Percentiles rank a stretch among this genome's conserved stretches.
Evolutionary conservation across 2,797 vertebrate species (phyloP).

Genomic region (Syngnathus acus): DNA sequence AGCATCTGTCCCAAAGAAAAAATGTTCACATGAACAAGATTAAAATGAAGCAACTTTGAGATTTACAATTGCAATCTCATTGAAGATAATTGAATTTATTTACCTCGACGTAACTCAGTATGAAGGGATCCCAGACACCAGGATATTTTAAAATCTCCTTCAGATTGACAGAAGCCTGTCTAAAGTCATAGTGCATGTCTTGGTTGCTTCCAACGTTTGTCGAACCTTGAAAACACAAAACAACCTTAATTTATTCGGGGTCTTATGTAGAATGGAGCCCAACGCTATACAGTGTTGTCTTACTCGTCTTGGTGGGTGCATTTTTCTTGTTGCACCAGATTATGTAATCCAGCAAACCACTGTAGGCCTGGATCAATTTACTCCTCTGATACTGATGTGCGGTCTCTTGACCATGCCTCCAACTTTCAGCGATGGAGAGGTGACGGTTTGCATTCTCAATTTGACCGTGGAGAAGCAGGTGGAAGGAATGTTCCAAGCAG

Average conservation of each 20-base stretch:
- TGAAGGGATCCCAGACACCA: conserved; percentile 89
- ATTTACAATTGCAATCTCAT: neutral
- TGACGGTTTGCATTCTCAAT: conserved; percentile 75
- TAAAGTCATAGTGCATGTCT: conserved; percentile 73
- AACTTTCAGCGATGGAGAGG: conserved; percentile 75
- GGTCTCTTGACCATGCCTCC: conserved; percentile 76
- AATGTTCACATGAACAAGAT: neutral
- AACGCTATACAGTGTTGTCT: conserved; percentile 27
- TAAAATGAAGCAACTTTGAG: neutral
- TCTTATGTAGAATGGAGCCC: too few species aligned
- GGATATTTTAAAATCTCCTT: conserved; percentile 74
- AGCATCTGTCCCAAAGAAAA: conserved; percentile 71
- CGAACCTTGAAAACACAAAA: conserved; percentile 40
- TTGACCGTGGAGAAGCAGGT: conserved; percentile 75
- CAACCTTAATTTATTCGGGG: neutral
- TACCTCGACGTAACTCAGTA: conserved; percentile 82
- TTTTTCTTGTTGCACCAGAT: conserved; percentile 77
- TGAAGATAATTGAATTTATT: conserved; percentile 26
- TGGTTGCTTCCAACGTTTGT: conserved; percentile 37
- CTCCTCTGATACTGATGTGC: conserved; percentile 57
- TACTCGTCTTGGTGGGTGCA: conserved; percentile 56
- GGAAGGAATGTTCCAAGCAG: conserved; percentile 81
- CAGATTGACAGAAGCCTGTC: conserved; percentile 76
- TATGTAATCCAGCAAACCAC: conserved; percentile 78
- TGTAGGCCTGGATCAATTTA: conserved; percentile 80